Evolutionary conservation across 2,888 invertebrate species (phyloP).

Genomic region (Dysmachus trigonus): DNA sequence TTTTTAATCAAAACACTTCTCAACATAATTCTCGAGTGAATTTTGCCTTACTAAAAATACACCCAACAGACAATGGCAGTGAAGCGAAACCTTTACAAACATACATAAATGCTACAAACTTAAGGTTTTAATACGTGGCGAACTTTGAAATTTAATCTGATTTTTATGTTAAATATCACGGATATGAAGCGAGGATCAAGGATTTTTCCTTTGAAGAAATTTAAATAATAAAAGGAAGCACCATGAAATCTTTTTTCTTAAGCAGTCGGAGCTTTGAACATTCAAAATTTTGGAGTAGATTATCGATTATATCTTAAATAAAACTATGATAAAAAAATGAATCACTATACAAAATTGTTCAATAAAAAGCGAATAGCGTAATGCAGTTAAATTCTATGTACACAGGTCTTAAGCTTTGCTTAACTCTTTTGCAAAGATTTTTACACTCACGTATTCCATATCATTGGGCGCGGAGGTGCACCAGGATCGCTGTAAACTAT

Average conservation of each 20-base stretch:
- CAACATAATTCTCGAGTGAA: not conserved
- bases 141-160: not conserved
- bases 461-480: not conserved
- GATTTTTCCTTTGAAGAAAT: not conserved
- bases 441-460: not conserved
- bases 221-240: not conserved
- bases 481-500: not conserved
- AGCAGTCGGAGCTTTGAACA: not conserved
- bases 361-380: not conserved
- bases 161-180: not conserved
- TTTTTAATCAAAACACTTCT: not conserved
- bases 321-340: not conserved
- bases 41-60: not conserved
- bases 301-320: not conserved
- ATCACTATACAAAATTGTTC: not conserved
- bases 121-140: not conserved
- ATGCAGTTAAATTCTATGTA: not conserved
- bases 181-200: not conserved
- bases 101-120: not conserved
- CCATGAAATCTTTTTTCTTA: not conserved
- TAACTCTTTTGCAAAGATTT: not conserved
- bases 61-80: not conserved
- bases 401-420: not conserved
- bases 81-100: not conserved
- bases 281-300: not conserved